These are phyloP conservation scores for Sciurus carolinensis DNA, from an alignment of 2,797 vertebrate genomes.

Conservation along the genomic window DNA sequence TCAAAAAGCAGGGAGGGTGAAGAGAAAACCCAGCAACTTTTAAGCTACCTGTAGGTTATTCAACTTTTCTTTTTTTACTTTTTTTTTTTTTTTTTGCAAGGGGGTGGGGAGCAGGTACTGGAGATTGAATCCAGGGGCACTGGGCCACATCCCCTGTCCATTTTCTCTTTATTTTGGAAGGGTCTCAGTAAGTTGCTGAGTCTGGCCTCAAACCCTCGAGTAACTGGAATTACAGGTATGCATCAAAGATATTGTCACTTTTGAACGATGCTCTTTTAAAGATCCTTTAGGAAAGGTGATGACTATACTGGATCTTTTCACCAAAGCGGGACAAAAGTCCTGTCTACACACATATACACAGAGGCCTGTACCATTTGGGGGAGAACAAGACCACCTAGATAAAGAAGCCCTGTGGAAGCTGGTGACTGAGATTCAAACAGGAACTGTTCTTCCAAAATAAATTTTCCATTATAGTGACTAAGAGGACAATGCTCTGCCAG, in stretches of 20 bases:
- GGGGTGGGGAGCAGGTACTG: no score
- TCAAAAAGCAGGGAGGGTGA: neutral
- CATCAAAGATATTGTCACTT: no score
- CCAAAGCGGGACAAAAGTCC: neutral
- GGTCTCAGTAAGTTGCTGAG: no score
- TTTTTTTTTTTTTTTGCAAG: no score
- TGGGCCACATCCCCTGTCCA: no score
- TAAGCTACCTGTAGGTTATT: neutral
- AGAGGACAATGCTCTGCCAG: neutral
- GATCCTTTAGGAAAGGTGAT: neutral
- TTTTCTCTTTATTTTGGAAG: no score
- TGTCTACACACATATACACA: neutral
- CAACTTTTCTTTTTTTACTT: neutral
- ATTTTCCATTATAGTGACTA: neutral
- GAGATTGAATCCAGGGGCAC: no score
- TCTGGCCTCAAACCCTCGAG: no score
- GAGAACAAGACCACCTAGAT: neutral
- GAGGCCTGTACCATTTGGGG: neutral
- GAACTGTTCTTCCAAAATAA: neutral
- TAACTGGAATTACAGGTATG: no score
- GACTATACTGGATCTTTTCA: neutral
- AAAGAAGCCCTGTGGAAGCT: neutral
- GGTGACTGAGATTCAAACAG: neutral
- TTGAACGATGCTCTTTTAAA: neutral
- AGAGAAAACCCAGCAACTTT: neutral